These are phyloP conservation scores for Osmoderma eremita DNA, from an alignment of 2,888 invertebrate genomes.

Conservation along the genomic window DNA sequence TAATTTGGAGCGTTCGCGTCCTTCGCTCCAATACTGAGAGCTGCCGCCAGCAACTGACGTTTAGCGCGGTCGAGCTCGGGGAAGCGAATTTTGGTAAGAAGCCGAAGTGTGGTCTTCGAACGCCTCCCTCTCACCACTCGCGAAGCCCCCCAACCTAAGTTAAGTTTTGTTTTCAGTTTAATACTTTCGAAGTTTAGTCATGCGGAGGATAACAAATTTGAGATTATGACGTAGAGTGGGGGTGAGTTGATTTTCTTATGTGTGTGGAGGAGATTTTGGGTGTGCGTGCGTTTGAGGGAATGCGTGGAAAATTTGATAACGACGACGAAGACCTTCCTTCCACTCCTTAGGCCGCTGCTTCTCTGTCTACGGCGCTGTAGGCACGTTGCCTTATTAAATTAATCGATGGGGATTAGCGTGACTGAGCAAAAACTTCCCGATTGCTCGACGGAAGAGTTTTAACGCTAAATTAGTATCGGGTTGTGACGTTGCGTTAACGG, in stretches of 20 bases:
- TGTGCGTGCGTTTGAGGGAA: constrained; percentile 8
- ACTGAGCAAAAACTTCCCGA: constrained; percentile 27
- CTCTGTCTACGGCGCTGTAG: not conserved
- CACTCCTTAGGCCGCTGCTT: not conserved
- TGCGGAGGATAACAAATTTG: constrained; percentile 62
- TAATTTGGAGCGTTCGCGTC: constrained; percentile 3
- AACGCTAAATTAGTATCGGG: constrained; percentile 17
- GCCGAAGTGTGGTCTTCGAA: constrained; percentile 15
- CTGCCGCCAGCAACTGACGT: too few species aligned
- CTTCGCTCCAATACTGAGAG: too few species aligned
- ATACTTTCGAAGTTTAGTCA: constrained; percentile 62
- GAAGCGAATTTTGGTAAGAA: constrained; percentile 25
- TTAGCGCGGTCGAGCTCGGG: constrained; percentile 5
- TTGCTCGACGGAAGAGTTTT: constrained; percentile 7
- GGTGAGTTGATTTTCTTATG: constrained; percentile 49
- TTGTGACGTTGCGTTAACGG: not conserved
- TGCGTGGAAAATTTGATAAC: constrained; percentile 32
- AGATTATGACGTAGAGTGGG: constrained; percentile 55
- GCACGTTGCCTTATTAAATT: constrained; percentile 13
- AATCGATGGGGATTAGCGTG: constrained; percentile 29
- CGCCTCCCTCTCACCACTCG: constrained; percentile 15
- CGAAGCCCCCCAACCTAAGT: constrained; percentile 50
- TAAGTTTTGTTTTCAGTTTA: constrained; percentile 60
- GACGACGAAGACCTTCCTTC: constrained; percentile 2
- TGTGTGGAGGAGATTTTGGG: constrained; percentile 11